A percentile compares a stretch with the other conserved stretches of the same genome.
Conservation (phyloP, 2,113 vertebrate species). For the Cochlearius cochlearius region DNA sequence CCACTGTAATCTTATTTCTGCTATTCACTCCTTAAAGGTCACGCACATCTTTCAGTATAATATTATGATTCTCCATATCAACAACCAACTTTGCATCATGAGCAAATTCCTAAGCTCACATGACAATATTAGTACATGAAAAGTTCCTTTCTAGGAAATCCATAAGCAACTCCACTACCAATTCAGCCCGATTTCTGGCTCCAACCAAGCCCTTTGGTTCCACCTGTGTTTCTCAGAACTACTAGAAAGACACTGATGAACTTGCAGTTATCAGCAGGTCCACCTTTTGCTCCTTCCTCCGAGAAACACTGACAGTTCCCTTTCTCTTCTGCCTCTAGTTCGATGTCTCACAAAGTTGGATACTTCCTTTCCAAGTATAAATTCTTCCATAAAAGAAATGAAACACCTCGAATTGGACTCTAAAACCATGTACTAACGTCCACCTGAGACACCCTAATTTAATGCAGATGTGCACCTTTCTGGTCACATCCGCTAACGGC, state of each 20-base stretch:
- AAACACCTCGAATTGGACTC: not conserved
- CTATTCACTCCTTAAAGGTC: not conserved
- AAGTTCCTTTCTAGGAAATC: not conserved
- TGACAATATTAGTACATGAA: not conserved
- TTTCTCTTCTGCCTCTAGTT: not conserved
- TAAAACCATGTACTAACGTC: rapidly evolving
- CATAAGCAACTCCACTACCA: not conserved
- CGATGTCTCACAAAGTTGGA: not conserved
- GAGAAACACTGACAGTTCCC: not conserved
- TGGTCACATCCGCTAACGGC: rapidly evolving
- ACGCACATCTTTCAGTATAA: not conserved
- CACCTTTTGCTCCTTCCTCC: not conserved
- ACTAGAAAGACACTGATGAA: not conserved
- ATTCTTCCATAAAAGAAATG: not conserved
- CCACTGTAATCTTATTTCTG: not conserved
- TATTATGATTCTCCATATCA: not conserved
- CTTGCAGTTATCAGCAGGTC: not conserved
- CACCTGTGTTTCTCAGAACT: not conserved
- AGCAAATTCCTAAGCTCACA: not conserved
- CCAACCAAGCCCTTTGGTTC: not conserved
- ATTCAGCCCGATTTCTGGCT: not conserved
- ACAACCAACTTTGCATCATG: not conserved
- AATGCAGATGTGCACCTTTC: rapidly evolving
- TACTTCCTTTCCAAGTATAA: not conserved
- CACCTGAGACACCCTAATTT: not conserved